These are phyloP conservation scores for Lycophotia porphyrea DNA, from an alignment of 2,888 invertebrate species.

Conservation along the genomic window DNA sequence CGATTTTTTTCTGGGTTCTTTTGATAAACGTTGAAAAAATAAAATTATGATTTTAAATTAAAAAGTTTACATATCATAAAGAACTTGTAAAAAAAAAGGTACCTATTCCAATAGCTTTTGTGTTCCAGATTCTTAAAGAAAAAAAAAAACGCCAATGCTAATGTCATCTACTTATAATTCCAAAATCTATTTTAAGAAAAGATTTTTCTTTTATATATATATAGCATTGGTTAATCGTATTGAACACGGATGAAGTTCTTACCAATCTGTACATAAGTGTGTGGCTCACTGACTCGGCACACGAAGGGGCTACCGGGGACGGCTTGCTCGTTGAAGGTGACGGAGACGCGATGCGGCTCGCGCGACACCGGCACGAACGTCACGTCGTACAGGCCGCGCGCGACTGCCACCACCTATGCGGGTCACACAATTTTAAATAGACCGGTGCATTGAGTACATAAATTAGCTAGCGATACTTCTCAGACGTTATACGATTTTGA, in stretches of 20 bases:
- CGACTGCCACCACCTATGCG: slow-evolving; percentile 95
- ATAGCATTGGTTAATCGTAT: background rate
- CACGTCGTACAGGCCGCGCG: slow-evolving; percentile 97
- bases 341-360: slow-evolving; percentile 97
- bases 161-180: background rate
- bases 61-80: background rate
- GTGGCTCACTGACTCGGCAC: slow-evolving; percentile 93
- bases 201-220: background rate
- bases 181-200: background rate
- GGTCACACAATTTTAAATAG: rapidly evolving
- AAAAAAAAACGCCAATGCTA: background rate
- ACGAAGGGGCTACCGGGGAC: slow-evolving; percentile 97
- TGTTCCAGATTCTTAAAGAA: background rate
- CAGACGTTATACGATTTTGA: background rate
- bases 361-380: slow-evolving; percentile 97
- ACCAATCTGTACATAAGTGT: slow-evolving; percentile 94
- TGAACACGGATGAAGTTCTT: slow-evolving; percentile 54
- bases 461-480: background rate
- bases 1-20: background rate
- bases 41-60: background rate
- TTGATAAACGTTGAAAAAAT: background rate
- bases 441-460: background rate
- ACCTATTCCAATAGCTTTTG: background rate
- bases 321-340: slow-evolving; percentile 97
- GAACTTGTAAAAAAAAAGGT: background rate